A percentile compares a stretch with the other conserved stretches of the same genome.
phyloP scores from a whole-genome alignment of 2,888 invertebrate species.

The Ametastegia equiseti region DNA sequence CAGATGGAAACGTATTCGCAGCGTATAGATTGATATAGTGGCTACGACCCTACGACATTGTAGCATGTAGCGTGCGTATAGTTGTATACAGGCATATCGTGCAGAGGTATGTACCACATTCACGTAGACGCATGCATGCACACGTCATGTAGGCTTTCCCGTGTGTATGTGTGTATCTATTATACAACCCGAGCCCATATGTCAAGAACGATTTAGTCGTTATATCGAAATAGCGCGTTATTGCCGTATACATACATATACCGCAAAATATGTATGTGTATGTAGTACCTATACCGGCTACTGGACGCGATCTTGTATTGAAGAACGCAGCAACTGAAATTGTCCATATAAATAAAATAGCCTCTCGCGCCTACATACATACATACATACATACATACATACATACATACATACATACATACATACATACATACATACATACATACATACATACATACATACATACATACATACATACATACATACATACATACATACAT shows the following conservation, averaged over 20 bases:
- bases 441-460: not conserved
- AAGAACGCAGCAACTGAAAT: conserved; percentile 4
- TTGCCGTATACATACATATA: conserved; percentile 17
- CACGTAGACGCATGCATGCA: not conserved
- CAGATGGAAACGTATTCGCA: no score
- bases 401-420: not conserved
- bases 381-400: not conserved
- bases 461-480: not conserved
- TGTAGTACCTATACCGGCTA: not conserved
- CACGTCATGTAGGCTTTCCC: no score
- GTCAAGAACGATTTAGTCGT: conserved; percentile 11
- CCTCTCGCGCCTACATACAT: not conserved
- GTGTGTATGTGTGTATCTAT: no score
- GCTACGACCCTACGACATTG: no score
- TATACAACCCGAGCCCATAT: not conserved
- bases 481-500: no score
- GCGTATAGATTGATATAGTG: no score
- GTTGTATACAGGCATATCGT: no score
- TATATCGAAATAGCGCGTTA: not conserved
- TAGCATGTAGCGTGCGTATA: no score
- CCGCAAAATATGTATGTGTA: not conserved
- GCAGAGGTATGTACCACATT: not conserved
- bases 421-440: not conserved
- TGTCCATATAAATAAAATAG: conserved; percentile 1
- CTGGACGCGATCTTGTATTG: conserved; percentile 17